Base-by-base conservation (phyloP, 2,797 vertebrate genomes). In the Sphaeramia orbicularis region DNA sequence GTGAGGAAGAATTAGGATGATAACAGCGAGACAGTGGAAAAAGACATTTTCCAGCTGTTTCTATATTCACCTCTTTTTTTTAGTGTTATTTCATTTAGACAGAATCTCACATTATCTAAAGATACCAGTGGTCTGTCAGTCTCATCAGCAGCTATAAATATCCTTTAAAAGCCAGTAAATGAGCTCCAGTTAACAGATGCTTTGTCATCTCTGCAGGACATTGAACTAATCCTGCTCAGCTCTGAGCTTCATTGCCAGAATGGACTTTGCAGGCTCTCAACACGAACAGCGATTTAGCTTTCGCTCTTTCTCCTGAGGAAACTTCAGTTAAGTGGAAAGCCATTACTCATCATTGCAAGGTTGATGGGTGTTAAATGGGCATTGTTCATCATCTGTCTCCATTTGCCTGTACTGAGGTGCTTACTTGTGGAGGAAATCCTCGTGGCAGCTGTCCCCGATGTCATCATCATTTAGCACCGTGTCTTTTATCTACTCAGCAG, bases 361-460 rank as follows among this genome's bases (percentile, higher is more conserved):
- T 55, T 88, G 87, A 86, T 85, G 64, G 76, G 70, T 78, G 84
- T 86, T 91, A 85, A 85, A 84, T 53, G 78, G 80, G 43, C 65
- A 71, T 49, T 81, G 82, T 81, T 87, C 81, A 77, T 83, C 79
- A 84, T 89, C 83, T 19, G 77, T 85, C 84, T 88, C 74, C 74
- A 67, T 82, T 67, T 63, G 74, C 30, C 41, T 55, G 53, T 37
- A 54, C 30, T 2, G 40, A 65, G 49, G 63, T 40, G 50, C 96
- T 88, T 96, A 99, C 98, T 98, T 99, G 92, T 97, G 96, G 35
- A 99, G 95, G 88, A 99, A 99, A 83, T 97, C 96, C 94, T 98
- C 96, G 41, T 96, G 97, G 91, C 97, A 99, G 91, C 96, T 99
- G 91, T 99, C 98, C 55, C 97, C 98, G 72, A 99, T 98, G 91